These are phyloP conservation scores for Conchocele bisecta DNA, from an alignment of 2,888 invertebrate genomes.

Conservation along the genomic window DNA sequence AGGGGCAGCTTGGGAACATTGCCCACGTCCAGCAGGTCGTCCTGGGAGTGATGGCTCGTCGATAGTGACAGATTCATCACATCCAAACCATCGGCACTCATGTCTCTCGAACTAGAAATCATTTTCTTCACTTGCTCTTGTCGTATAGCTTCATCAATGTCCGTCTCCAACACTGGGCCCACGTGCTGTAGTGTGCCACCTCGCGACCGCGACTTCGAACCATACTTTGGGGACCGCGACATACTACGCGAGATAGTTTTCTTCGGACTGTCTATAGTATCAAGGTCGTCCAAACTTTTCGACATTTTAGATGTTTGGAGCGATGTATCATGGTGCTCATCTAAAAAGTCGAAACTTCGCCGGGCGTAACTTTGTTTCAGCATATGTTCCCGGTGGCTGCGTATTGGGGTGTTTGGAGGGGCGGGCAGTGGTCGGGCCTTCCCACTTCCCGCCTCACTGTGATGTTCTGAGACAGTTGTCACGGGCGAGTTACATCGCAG, in stretches of 20 bases:
- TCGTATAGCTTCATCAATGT: conserved; percentile 57
- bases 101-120: conserved; percentile 1
- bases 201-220: conserved; percentile 37
- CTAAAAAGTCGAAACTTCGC: conserved; percentile 15
- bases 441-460: conserved; percentile 58
- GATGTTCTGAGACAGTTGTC: conserved; percentile 56
- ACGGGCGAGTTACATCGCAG: conserved; percentile 75
- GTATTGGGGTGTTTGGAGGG: conserved; percentile 74
- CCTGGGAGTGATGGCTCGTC: background rate
- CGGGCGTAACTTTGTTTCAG: background rate
- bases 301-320: conserved; percentile 8
- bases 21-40: background rate
- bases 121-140: conserved; percentile 31
- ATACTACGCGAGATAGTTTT: conserved; percentile 26
- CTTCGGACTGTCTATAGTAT: conserved; percentile 40
- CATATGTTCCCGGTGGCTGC: conserved; percentile 38
- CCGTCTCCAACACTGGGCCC: conserved; percentile 56
- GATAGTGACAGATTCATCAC: background rate
- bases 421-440: conserved; percentile 52
- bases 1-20: background rate
- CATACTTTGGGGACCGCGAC: conserved; percentile 17
- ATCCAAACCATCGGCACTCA: conserved; percentile 23
- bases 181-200: conserved; percentile 49
- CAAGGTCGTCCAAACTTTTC: conserved; percentile 53
- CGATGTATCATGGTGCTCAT: background rate